Evolutionary conservation across 2,888 invertebrate species (phyloP), one percentile per base, ranked within the genome.

Genomic region (Eilema caniola): DNA sequence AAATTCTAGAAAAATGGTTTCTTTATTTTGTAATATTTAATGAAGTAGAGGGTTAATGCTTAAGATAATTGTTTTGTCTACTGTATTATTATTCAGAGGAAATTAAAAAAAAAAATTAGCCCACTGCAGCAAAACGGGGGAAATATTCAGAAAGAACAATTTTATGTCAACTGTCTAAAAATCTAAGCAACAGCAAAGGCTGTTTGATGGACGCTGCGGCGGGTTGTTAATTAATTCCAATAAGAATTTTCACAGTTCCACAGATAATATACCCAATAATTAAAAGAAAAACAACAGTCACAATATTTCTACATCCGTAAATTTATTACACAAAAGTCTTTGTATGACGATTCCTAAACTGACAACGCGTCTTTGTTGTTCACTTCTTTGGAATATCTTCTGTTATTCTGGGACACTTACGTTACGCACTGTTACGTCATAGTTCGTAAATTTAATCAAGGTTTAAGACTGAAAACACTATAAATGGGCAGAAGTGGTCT

Each of bases 401-500:
- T 41, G 16, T 41, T 3, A 41, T 41, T 41, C 16, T 41, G 3
- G 41, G 20, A 47, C 20, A 47, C 20, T 47, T 20, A 47, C 16
- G 20, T 47, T 47, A 41, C 8, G 33, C 8, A 37, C 47, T 47
- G 7, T 47, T 20, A 7, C 47, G 5, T 47, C 47, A 47, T 7
- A 20, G 20, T 47, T 20, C 5, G 7, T 7, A 47, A 47, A 53
- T 53, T n/a, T 10, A 53, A 53, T 53, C n/a, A 53, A 53, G n/a
- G n/a, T n/a, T 8, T 10, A n/a, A 53, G 8, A 53, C 53, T n/a
- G 20, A 16, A 62, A 37, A 62, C 33, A 62, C 16, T 37, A 62
- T 24, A 62, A 37, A 16, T 37, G 33, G 62, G 33, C 10, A 62
- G 62, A 62, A 24, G 62, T 23, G 14, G 62, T 62, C 33, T 23